A percentile compares a stretch with the other conserved stretches of the same genome.
Evolutionary conservation across 2,113 vertebrate species (phyloP).

Genomic region (Nettapus auritus): DNA sequence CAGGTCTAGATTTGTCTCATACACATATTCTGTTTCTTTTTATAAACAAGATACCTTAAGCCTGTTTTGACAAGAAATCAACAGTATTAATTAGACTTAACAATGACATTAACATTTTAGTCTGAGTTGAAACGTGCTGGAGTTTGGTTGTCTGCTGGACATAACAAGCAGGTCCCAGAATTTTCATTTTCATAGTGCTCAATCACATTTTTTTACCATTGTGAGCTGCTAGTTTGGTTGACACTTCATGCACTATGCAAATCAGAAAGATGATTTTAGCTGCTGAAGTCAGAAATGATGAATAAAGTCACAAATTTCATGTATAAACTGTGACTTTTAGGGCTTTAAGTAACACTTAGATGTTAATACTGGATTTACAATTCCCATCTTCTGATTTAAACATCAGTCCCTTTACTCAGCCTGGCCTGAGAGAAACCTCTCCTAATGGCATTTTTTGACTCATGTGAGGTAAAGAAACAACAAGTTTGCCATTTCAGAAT

Average conservation of each 20-base stretch:
- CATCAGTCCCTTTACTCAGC: not conserved
- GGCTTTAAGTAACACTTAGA: not conserved
- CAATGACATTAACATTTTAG: not conserved
- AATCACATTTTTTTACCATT: not conserved
- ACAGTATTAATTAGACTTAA: not conserved
- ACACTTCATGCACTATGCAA: rapidly evolving
- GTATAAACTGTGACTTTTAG: not conserved
- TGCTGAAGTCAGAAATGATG: not conserved
- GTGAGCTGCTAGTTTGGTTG: not conserved
- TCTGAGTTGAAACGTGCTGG: not conserved
- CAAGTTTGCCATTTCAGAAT: not conserved
- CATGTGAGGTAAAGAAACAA: not conserved
- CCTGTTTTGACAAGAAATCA: not conserved
- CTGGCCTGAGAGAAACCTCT: not conserved
- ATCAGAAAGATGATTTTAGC: not conserved
- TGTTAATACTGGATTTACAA: not conserved
- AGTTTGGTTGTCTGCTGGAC: not conserved
- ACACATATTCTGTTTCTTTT: not conserved
- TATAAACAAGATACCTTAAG: not conserved
- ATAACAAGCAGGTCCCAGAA: not conserved
- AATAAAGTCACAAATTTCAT: not conserved
- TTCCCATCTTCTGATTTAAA: not conserved
- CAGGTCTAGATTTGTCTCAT: not conserved
- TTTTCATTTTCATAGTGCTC: not conserved
- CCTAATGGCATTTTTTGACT: not conserved